Evolutionary conservation across 2,113 vertebrate species (phyloP).

Genomic region (Holacanthus passer): DNA sequence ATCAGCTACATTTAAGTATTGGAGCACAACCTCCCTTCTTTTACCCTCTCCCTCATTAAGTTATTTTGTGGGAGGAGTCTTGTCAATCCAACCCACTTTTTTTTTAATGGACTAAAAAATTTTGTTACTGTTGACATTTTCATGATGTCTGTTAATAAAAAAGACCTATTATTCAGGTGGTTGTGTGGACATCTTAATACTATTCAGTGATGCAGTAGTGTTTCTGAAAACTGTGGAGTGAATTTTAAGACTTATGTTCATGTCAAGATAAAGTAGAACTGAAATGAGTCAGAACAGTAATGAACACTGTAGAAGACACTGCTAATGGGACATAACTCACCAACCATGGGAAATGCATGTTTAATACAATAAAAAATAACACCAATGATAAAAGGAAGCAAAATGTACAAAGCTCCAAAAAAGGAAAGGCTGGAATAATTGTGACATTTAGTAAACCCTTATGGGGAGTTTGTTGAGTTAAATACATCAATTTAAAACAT

Average conservation of each 20-base stretch:
- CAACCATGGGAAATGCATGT: conserved; percentile 49
- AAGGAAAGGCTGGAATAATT: conserved; percentile 69
- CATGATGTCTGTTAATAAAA: conserved; percentile 87
- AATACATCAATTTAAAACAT: conserved; percentile 6
- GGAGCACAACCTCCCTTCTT: conserved; percentile 63
- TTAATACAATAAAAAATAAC: conserved; percentile 68
- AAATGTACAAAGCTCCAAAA: conserved; percentile 59
- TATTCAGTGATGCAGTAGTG: background rate
- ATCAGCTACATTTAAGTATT: conserved; percentile 41
- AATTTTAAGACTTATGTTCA: background rate
- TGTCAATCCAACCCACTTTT: conserved; percentile 78
- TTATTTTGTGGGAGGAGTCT: conserved; percentile 91
- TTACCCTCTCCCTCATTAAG: conserved; percentile 84
- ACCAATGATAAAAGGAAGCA: conserved; percentile 29
- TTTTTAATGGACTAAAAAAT: conserved; percentile 80
- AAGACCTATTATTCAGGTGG: conserved; percentile 76
- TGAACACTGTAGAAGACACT: background rate
- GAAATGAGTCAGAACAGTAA: background rate
- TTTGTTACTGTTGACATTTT: conserved; percentile 86
- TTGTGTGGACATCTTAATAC: conserved; percentile 9
- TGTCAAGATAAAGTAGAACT: background rate
- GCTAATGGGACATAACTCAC: background rate
- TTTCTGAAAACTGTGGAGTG: background rate
- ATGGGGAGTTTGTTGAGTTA: background rate
- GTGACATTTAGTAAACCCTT: conserved; percentile 50